Evolutionary conservation across 1,140 invertebrate species (phyloP).

Genomic region (Polypedilum vanderplanki): DNA sequence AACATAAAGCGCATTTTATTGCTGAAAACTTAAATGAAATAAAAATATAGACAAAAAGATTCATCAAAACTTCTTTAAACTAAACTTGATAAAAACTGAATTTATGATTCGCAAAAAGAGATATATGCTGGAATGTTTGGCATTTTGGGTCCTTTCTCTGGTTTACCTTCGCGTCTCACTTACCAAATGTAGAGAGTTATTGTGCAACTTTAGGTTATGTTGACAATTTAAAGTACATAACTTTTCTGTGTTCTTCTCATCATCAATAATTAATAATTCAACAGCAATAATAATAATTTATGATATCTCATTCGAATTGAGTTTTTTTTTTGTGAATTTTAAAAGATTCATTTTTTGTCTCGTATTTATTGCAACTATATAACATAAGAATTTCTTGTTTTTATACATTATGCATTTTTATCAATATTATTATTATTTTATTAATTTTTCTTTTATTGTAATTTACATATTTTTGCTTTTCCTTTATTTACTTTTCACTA

Average conservation of each 20-base stretch:
- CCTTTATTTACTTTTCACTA: not conserved
- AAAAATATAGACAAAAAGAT: not conserved
- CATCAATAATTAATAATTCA: not conserved
- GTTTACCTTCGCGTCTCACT: not conserved
- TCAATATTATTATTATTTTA: slow-evolving; percentile 21
- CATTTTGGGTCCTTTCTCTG: not conserved
- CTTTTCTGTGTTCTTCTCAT: slow-evolving; percentile 1
- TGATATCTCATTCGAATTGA: no score
- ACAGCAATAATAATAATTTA: not conserved
- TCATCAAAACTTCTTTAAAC: not conserved
- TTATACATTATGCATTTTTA: not conserved
- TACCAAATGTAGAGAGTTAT: not conserved
- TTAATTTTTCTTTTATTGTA: slow-evolving; percentile 1
- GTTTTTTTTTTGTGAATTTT: not conserved
- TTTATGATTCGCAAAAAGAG: not conserved
- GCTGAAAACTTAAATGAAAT: not conserved
- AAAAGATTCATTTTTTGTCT: not conserved
- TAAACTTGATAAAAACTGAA: not conserved
- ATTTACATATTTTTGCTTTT: not conserved
- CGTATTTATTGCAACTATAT: slow-evolving; percentile 25
- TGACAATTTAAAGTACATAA: slow-evolving; percentile 10
- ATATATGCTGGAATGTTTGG: not conserved
- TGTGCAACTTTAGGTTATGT: not conserved
- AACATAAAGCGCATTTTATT: not conserved
- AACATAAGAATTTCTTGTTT: slow-evolving; percentile 9